Percentiles rank a stretch among this genome's conserved stretches.
Evolutionary conservation across 1,140 invertebrate species (phyloP).

Genomic region (Pararge aegeria): DNA sequence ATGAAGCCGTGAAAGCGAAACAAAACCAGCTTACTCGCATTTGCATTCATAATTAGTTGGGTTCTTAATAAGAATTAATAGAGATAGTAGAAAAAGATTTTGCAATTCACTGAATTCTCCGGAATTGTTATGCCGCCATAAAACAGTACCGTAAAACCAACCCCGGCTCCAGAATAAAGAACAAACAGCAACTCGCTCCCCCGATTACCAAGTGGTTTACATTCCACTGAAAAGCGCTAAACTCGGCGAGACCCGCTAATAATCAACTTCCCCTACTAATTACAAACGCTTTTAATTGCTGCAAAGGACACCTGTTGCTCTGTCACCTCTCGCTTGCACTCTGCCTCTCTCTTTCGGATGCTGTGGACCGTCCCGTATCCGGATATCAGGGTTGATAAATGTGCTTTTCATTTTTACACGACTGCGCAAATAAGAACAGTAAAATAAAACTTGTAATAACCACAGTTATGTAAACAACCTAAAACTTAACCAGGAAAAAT

Average conservation of each 20-base stretch:
- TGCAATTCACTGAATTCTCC: no score
- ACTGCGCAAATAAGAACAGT: no score
- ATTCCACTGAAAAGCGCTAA: constrained; percentile 63
- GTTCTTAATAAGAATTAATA: no score
- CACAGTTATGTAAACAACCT: no score
- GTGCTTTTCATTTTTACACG: background rate
- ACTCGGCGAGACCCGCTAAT: constrained; percentile 67
- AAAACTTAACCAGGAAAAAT: no score
- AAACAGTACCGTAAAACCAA: constrained; percentile 13
- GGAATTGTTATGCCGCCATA: constrained; percentile 1
- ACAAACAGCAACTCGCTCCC: constrained; percentile 34
- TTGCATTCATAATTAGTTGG: no score
- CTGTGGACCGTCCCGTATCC: constrained; percentile 67
- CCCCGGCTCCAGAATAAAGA: constrained; percentile 18
- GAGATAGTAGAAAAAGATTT: no score
- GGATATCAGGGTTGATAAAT: constrained; percentile 40
- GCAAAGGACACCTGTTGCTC: constrained; percentile 69
- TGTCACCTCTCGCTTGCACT: constrained; percentile 20
- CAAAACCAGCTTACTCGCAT: no score
- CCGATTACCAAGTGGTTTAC: constrained; percentile 53
- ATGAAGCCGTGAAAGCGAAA: no score
- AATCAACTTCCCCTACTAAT: constrained; percentile 75
- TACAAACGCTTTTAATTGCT: constrained; percentile 77
- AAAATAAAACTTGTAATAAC: no score
- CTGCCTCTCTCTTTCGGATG: constrained; percentile 48